A percentile compares a stretch with the other conserved stretches of the same genome.
Conservation (phyloP, 1,140 invertebrate genomes). For the Drosophila funebris region DNA sequence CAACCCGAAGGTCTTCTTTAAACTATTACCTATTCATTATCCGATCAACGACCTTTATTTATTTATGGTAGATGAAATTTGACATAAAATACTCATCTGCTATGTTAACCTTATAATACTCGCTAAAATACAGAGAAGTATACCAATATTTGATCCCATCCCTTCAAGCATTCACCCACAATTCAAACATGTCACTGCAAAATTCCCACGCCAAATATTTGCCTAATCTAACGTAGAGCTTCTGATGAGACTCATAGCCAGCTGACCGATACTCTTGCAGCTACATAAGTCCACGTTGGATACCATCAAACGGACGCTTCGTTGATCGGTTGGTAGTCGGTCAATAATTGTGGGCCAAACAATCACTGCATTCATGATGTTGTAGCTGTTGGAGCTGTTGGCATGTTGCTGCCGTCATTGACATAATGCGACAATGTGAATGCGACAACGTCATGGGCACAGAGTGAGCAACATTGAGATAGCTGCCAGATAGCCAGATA, state of each 20-base stretch:
- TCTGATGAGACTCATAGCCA: neutral
- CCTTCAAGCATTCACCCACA: neutral
- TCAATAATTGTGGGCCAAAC: slow-evolving; percentile 36
- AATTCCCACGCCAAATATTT: slow-evolving; percentile 36
- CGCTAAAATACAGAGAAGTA: no score
- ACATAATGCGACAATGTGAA: slow-evolving; percentile 72
- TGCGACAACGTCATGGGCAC: slow-evolving; percentile 52
- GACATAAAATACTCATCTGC: no score
- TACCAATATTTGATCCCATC: no score
- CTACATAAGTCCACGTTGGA: neutral
- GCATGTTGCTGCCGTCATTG: slow-evolving; percentile 68
- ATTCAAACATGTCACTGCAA: slow-evolving; percentile 7
- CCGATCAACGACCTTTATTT: no score
- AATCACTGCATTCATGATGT: slow-evolving; percentile 70
- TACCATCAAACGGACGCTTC: neutral
- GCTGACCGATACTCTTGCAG: neutral
- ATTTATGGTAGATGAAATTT: no score
- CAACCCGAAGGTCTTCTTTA: no score
- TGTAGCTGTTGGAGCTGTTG: slow-evolving; percentile 15
- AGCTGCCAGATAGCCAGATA: slow-evolving; percentile 43
- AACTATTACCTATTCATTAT: no score
- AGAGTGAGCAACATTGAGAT: slow-evolving; percentile 11
- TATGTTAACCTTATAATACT: no score
- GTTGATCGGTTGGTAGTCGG: neutral
- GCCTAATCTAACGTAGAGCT: slow-evolving; percentile 1